A percentile compares a stretch with the other conserved stretches of the same genome.
These are phyloP conservation scores for Pseudomyrmex flavicornis DNA, from an alignment of 1,140 invertebrate species.

Conservation along the genomic window DNA sequence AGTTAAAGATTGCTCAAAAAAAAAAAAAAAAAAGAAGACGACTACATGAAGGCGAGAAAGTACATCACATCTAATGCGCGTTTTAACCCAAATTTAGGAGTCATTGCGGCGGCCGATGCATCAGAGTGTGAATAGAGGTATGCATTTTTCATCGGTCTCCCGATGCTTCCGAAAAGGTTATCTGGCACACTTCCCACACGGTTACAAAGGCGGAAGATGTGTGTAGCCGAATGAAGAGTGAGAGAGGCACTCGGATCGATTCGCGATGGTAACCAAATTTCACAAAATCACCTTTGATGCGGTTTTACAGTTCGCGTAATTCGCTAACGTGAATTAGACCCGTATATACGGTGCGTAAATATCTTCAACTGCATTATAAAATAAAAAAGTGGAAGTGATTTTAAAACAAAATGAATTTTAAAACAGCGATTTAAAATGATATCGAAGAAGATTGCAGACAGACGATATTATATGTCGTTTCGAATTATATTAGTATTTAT, in stretches of 20 bases:
- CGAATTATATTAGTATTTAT: neutral
- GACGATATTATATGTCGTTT: no score
- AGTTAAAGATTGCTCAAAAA: neutral
- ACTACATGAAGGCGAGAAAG: neutral
- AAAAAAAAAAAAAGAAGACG: neutral
- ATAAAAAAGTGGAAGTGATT: neutral
- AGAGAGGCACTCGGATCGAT: slow-evolving; percentile 45
- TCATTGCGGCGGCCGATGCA: slow-evolving; percentile 48
- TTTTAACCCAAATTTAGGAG: slow-evolving; percentile 53
- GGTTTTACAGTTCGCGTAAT: slow-evolving; percentile 22
- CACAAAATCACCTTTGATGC: slow-evolving; percentile 38
- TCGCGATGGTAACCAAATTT: slow-evolving; percentile 38
- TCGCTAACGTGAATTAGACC: slow-evolving; percentile 7
- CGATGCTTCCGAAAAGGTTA: slow-evolving; percentile 55
- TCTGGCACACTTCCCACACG: slow-evolving; percentile 45
- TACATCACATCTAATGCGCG: slow-evolving; percentile 21
- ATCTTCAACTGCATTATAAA: neutral
- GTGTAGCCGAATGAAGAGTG: slow-evolving; percentile 21
- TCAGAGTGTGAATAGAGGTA: slow-evolving; percentile 42
- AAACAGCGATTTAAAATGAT: no score
- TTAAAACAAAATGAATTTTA: no score
- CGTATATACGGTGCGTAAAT: neutral
- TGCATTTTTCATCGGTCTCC: slow-evolving; percentile 55
- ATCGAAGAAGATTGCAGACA: no score
- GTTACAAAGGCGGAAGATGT: slow-evolving; percentile 51